Base-by-base conservation (phyloP, 1,140 invertebrate species). In the Leptinotarsa texana region DNA sequence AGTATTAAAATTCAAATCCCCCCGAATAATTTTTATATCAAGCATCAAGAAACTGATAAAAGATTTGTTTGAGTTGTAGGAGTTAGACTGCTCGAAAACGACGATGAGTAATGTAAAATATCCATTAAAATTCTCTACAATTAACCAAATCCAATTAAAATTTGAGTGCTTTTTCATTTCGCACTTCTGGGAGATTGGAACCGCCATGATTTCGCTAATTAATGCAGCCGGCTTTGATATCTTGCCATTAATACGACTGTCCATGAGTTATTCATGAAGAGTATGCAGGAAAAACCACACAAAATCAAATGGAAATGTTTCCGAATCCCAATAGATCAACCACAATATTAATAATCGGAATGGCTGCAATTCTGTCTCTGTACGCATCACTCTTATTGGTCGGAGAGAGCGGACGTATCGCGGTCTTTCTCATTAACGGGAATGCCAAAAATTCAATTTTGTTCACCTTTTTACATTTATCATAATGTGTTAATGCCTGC, bases 91-190 rank as follows among this genome's bases (percentile, higher is more conserved):
- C 69, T 79, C 75, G 71, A 63, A 49, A 75, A 80, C 74, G 62
- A 78, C 74, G 83, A 80, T 79, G 83, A 78, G 72, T 80, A 78
- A 83, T 84, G 83, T 84, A 83, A 80, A 84, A 84, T 84, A 83
- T 84, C 84, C 84, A 85, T 85, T 85, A 84, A 84, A 85, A 84
- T 85, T 83, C 81, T 81, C 79, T 73, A 79, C 83, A 84, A 85
- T 85, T 85, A 85, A 84, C 84, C 82, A 82, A 82, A 84, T 83
- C 81, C 83, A 85, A 85, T 85, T 85, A 85, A 85, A 85, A 85
- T 84, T 84, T 84, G 83, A 85, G 84, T 85, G 84, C 84, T 84
- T 85, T 85, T 85, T 82, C 84, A 82, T 83, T 84, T 85, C 51
- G 51, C 51, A 57, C 51, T 57, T 57, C 51, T 57, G 51, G 51